phyloP scores from a whole-genome alignment of 2,888 invertebrate species.

The Brenthis hecate region DNA sequence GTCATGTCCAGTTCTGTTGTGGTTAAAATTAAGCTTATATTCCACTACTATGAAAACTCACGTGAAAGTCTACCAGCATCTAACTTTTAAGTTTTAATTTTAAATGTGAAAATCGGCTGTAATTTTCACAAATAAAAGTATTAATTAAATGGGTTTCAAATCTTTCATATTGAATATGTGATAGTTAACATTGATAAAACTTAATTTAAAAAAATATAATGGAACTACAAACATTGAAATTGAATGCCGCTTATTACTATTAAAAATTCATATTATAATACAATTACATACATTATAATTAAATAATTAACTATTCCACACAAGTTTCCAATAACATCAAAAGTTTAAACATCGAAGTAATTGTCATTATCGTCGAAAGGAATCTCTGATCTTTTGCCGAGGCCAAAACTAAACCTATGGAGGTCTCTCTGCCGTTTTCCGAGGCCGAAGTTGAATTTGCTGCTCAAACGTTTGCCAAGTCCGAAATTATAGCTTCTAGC shows the following conservation, averaged over 20 bases:
- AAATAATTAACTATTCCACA: slow-evolving; percentile 33
- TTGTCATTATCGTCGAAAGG: slow-evolving; percentile 56
- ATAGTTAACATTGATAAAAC: too few relatives aligned
- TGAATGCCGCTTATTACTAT: slow-evolving; percentile 2
- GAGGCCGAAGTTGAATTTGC: slow-evolving; percentile 81
- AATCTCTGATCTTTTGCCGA: slow-evolving; percentile 79
- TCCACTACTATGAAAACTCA: slow-evolving; percentile 36
- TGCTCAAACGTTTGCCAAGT: slow-evolving; percentile 78
- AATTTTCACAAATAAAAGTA: slow-evolving; percentile 60
- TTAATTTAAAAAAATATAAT: not conserved
- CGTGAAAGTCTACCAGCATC: slow-evolving; percentile 33
- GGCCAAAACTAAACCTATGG: slow-evolving; percentile 80
- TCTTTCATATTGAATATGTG: too few relatives aligned
- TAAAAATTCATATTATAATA: slow-evolving; percentile 13
- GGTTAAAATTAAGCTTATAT: slow-evolving; percentile 23
- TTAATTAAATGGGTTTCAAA: not conserved
- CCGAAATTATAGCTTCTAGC: slow-evolving; percentile 79
- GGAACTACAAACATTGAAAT: slow-evolving; percentile 1
- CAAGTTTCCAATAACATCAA: slow-evolving; percentile 39
- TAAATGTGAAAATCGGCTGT: slow-evolving; percentile 70
- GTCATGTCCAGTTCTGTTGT: slow-evolving; percentile 6
- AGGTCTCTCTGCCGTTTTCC: slow-evolving; percentile 80
- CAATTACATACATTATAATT: slow-evolving; percentile 2
- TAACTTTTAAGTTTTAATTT: slow-evolving; percentile 39
- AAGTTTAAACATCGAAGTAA: slow-evolving; percentile 61